Evolutionary conservation across 2,797 vertebrate genomes (phyloP).

Genomic region (Miichthys miiuy): DNA sequence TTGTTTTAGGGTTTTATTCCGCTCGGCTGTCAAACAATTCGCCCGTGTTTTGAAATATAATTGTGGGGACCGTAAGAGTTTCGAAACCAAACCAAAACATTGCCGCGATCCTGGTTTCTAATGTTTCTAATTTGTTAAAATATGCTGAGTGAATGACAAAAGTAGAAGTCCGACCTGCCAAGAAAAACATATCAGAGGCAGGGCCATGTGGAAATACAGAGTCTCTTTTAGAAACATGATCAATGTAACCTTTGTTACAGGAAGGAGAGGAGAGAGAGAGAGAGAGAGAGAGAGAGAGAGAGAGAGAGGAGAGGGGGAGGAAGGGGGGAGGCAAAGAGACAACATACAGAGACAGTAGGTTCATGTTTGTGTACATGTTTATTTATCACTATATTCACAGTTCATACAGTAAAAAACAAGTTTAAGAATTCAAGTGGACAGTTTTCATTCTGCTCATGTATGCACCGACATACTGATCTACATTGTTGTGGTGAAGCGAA

Average conservation of each 20-base stretch:
- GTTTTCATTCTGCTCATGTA: conserved; percentile 21
- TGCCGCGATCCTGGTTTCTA: conserved; percentile 82
- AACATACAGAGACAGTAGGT: conserved; percentile 69
- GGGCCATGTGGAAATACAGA: conserved; percentile 75
- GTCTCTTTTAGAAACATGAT: conserved; percentile 84
- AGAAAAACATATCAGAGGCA: conserved; percentile 87
- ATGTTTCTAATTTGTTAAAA: conserved; percentile 89
- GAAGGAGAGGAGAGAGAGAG: conserved; percentile 66
- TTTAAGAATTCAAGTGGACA: conserved; percentile 48
- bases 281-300: conserved; percentile 34
- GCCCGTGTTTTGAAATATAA: conserved; percentile 87
- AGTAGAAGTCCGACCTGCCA: conserved; percentile 81
- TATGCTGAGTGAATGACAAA: conserved; percentile 84
- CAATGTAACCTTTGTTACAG: conserved; percentile 85
- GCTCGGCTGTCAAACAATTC: conserved; percentile 86
- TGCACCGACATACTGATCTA: conserved; percentile 33
- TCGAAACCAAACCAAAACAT: conserved; percentile 86
- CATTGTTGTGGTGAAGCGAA: conserved; percentile 63
- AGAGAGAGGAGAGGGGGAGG: conserved; percentile 28
- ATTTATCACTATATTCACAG: conserved; percentile 61
- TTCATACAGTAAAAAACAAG: conserved; percentile 27
- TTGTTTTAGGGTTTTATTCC: conserved; percentile 87
- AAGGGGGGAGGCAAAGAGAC: conserved; percentile 60
- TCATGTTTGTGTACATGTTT: conserved; percentile 77
- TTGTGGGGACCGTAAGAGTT: conserved; percentile 79